Evolutionary conservation across 2,797 vertebrate species (phyloP), one percentile per base, ranked within the genome.

Genomic region (Pantherophis alleghaniensis): DNA sequence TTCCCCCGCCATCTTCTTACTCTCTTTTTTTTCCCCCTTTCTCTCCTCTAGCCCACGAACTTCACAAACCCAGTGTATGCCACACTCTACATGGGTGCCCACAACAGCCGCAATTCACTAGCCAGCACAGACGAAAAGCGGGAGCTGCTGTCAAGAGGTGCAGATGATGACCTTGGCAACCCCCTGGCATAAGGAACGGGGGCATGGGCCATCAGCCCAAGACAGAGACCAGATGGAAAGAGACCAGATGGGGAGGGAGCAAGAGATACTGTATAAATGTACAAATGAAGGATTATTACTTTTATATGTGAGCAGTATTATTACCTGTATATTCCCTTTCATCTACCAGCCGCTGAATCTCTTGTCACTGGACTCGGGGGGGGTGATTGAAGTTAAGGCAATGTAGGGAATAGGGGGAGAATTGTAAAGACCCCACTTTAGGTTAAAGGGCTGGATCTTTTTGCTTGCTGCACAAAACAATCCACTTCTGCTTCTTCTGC

Each of bases 261-360:
- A 51, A 90, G 95, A 94, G 95, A 95, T 95, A 69, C 95, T 99
- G 99, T 99, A 99, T 98, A 99, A 99, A 99, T 99, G 99, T 99
- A 99, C 98, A 99, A 98, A 99, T 99, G 98, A 99, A 99, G 99
- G 98, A 99, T 98, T 95, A 97, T 97, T 99, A 99, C 98, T 99
- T 99, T 99, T 99, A 98, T 99, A 99, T 99, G 98, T 99, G 98
- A 99, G 98, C 99, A 99, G 99, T 99, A 99, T 99, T 99, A 99
- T 99, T 98, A 98, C 98, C 98, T 98, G 98, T 98, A 96, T 97
- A 96, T 96, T 97, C 98, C 98, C 98, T 93, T 93, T 92, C 93
- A 92, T 91, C 93, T 92, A 92, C 93, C 93, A 91, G 90, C 93
- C 90, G 87, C 87, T 93, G 93, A 91, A 91, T 93, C 93, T 93